Conservation (phyloP, 1,140 invertebrate species). For the Hyphantria cunea region DNA sequence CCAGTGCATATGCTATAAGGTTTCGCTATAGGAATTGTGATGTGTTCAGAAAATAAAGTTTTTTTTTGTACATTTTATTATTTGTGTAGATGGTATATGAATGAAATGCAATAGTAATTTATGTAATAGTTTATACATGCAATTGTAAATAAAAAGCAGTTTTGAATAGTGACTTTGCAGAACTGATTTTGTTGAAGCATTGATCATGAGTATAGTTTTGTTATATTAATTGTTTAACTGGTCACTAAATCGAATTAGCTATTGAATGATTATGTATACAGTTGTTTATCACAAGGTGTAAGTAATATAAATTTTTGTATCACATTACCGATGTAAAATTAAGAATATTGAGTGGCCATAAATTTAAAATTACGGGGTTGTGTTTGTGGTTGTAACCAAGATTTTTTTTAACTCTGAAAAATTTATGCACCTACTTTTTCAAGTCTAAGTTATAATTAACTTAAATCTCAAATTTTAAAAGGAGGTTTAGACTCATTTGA, state of each 20-base stretch:
- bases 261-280: slow-evolving; percentile 34
- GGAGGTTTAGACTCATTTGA: too few species aligned
- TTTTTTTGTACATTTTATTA: slow-evolving; percentile 75
- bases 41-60: slow-evolving; percentile 66
- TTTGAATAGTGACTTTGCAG: slow-evolving; percentile 54
- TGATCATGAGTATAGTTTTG: slow-evolving; percentile 39
- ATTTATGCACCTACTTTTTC: background rate
- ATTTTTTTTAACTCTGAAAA: background rate
- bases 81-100: slow-evolving; percentile 65
- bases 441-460: background rate
- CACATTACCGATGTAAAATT: slow-evolving; percentile 67
- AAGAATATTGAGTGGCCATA: slow-evolving; percentile 77
- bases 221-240: slow-evolving; percentile 35
- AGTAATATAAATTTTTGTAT: slow-evolving; percentile 60
- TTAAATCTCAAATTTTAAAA: too few species aligned
- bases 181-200: slow-evolving; percentile 55
- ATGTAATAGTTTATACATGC: slow-evolving; percentile 72
- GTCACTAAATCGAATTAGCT: slow-evolving; percentile 55
- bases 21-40: slow-evolving; percentile 73
- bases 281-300: slow-evolving; percentile 54
- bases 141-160: slow-evolving; percentile 72
- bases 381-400: slow-evolving; percentile 50
- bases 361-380: slow-evolving; percentile 44
- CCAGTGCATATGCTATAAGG: slow-evolving; percentile 4
- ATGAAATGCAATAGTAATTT: slow-evolving; percentile 80